phyloP scores from a whole-genome alignment of 2,797 vertebrate species.

The Fundulus diaphanus region DNA sequence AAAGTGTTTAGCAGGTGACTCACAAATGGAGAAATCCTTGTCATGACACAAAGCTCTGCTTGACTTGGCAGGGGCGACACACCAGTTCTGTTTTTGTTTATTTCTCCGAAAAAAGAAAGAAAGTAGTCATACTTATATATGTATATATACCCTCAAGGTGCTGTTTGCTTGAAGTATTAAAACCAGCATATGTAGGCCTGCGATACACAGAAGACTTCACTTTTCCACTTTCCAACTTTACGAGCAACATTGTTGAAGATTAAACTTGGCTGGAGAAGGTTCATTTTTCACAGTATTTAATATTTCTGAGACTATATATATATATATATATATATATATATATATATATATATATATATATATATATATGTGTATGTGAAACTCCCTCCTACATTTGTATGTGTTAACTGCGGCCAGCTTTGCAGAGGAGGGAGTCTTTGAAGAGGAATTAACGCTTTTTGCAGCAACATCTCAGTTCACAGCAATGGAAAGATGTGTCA shows the following conservation, averaged over 20 bases:
- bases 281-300: not conserved
- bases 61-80: not conserved
- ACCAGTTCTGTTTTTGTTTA: not conserved
- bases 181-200: not conserved
- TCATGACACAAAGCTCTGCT: not conserved
- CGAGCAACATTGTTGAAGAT: not conserved
- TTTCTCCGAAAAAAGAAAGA: not conserved
- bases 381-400: slow-evolving; percentile 3
- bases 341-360: no score
- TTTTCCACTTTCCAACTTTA: not conserved
- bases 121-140: not conserved
- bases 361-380: slow-evolving; percentile 21
- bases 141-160: not conserved
- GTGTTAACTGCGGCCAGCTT: slow-evolving; percentile 3
- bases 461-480: slow-evolving; percentile 5
- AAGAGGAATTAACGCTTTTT: slow-evolving; percentile 8
- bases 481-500: slow-evolving; percentile 32
- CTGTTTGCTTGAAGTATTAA: not conserved
- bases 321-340: no score
- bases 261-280: not conserved
- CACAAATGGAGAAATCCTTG: not conserved
- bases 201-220: not conserved
- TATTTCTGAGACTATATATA: not conserved
- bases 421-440: slow-evolving; percentile 18
- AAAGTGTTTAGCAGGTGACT: not conserved